Evolutionary conservation across 37 sponge, comb jelly and placozoan species (phyloP).

Genomic region (Oscarella lobularis): DNA sequence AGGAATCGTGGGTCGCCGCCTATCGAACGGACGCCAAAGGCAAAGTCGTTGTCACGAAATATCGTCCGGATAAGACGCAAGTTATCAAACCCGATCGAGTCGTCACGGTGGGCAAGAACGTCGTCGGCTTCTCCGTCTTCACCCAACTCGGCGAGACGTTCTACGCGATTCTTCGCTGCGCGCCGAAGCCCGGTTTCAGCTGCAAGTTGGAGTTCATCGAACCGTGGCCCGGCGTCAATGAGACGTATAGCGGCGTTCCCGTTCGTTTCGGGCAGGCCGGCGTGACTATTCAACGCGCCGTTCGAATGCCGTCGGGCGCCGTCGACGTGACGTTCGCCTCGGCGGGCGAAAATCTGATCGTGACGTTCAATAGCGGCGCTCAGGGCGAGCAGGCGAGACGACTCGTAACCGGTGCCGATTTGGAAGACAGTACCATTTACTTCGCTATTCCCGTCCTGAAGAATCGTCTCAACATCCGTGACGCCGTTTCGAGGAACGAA

Average conservation of each 20-base stretch:
- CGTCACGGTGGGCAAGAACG: not conserved
- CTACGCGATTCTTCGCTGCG: not conserved
- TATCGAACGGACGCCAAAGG: not conserved
- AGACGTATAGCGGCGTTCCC: not conserved
- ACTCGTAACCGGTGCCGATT: not conserved
- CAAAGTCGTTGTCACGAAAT: not conserved
- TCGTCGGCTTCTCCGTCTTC: not conserved
- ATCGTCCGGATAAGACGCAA: not conserved
- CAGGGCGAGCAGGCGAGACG: not conserved
- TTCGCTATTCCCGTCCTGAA: not conserved
- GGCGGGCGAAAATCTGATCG: not conserved
- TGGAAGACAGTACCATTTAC: not conserved
- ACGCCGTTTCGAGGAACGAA: not conserved
- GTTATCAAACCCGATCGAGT: not conserved
- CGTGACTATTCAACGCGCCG: not conserved
- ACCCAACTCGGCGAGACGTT: not conserved
- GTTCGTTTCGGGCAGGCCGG: not conserved
- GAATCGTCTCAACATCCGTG: not conserved
- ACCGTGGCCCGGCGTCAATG: not conserved
- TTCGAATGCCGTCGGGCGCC: not conserved
- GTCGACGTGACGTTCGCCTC: not conserved
- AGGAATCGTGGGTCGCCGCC: not conserved
- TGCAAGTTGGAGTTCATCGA: not conserved
- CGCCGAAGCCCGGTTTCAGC: not conserved
- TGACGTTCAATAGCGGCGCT: not conserved